Percentiles rank a stretch among this genome's conserved stretches.
These are phyloP conservation scores for Pomatostomus ruficeps DNA, from an alignment of 2,113 vertebrate genomes.

Conservation along the genomic window DNA sequence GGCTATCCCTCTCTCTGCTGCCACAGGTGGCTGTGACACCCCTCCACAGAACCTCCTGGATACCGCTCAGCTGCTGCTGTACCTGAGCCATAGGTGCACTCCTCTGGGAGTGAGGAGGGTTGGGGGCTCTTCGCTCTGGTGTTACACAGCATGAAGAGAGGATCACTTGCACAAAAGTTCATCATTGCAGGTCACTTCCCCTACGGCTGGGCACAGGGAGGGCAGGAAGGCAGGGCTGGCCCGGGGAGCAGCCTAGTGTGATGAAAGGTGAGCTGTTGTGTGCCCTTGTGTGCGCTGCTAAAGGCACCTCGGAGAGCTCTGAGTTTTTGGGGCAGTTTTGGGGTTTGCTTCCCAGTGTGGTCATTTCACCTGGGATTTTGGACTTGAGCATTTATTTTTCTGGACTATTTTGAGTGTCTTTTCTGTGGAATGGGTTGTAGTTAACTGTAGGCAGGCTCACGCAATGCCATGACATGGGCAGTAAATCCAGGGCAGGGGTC, in stretches of 20 bases:
- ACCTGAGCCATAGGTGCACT: neutral
- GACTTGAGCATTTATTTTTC: neutral
- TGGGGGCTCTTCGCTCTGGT: neutral
- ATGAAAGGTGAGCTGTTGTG: slow-evolving; percentile 13
- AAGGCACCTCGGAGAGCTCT: neutral
- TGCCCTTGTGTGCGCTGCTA: neutral
- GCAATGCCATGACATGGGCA: rapidly evolving
- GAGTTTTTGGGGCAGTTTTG: neutral
- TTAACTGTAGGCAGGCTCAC: neutral
- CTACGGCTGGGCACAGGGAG: neutral
- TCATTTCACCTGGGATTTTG: neutral
- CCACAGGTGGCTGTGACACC: neutral
- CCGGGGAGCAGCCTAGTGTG: neutral
- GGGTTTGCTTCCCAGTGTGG: neutral
- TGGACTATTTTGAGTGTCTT: neutral
- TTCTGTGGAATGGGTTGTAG: neutral
- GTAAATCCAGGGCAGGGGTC: neutral
- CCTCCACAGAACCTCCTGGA: neutral
- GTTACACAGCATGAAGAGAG: neutral
- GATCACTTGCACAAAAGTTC: neutral
- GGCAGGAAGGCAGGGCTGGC: neutral
- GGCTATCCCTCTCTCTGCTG: neutral
- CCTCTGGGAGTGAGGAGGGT: neutral
- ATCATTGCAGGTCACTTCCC: neutral
- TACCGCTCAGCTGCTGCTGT: rapidly evolving